Evolutionary conservation across 92 coral and sea anemone species (phyloP).

Genomic region (Palythoa heliodiscus): DNA sequence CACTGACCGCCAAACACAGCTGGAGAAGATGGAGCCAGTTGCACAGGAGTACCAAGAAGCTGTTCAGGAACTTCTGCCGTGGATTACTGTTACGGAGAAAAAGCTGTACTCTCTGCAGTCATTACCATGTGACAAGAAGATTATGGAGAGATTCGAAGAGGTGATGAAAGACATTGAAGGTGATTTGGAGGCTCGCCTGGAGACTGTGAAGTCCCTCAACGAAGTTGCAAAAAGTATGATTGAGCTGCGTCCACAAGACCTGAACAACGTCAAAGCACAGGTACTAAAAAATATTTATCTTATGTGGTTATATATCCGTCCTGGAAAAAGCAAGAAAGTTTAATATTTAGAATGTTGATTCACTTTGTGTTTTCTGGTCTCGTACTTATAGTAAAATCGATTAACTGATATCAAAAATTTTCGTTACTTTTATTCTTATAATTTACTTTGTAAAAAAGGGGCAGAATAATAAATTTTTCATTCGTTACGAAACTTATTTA

Average conservation of each 20-base stretch:
- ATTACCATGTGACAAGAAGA: constrained; percentile 79
- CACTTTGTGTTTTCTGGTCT: too few relatives aligned
- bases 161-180: constrained; percentile 69
- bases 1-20: constrained; percentile 71
- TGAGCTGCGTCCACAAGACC: constrained; percentile 77
- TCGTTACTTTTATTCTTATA: too few relatives aligned
- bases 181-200: constrained; percentile 59
- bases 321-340: too few relatives aligned
- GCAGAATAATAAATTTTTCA: too few relatives aligned
- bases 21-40: constrained; percentile 85
- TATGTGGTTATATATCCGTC: too few relatives aligned
- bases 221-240: constrained; percentile 68
- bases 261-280: constrained; percentile 60
- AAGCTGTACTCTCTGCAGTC: constrained; percentile 68
- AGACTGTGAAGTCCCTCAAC: constrained; percentile 59
- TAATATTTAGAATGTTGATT: too few relatives aligned
- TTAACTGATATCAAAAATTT: too few relatives aligned
- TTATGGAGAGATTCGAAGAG: constrained; percentile 70
- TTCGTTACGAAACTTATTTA: too few relatives aligned
- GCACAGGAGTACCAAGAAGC: constrained; percentile 74
- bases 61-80: constrained; percentile 71
- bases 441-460: too few relatives aligned
- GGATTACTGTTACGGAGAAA: constrained; percentile 81
- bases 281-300: constrained; percentile 2
- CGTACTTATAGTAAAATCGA: too few relatives aligned